Conservation (phyloP, 2,797 vertebrate genomes). For the Gouania willdenowi region DNA sequence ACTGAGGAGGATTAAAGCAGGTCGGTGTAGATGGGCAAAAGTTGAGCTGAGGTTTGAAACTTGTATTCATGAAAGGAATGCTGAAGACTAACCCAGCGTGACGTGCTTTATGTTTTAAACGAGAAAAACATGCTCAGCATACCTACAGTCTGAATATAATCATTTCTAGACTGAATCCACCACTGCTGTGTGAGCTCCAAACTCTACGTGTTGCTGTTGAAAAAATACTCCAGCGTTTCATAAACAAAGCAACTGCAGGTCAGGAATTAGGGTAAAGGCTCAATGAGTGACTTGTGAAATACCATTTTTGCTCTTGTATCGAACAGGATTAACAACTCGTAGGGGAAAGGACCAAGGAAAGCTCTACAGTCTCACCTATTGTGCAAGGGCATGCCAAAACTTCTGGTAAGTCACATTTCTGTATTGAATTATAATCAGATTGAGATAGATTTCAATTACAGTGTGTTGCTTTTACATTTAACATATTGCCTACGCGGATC, state of each 20-base stretch:
- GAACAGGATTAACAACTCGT: constrained; percentile 68
- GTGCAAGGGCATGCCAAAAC: constrained; percentile 58
- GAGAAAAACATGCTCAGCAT: background rate
- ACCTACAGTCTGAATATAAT: background rate
- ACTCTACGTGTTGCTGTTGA: constrained; percentile 28
- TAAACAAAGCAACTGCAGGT: constrained; percentile 56
- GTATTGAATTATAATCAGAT: too few species aligned
- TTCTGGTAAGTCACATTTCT: constrained; percentile 55
- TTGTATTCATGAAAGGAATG: constrained; percentile 57
- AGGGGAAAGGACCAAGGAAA: constrained; percentile 46
- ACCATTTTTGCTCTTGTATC: constrained; percentile 58
- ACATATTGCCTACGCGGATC: too few species aligned
- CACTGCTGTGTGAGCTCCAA: constrained; percentile 3
- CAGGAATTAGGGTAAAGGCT: constrained; percentile 50
- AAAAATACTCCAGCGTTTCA: constrained; percentile 51
- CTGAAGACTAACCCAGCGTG: constrained; percentile 24
- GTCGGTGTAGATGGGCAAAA: constrained; percentile 68
- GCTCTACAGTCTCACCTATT: constrained; percentile 44
- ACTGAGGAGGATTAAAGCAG: constrained; percentile 58
- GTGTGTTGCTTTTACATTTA: too few species aligned
- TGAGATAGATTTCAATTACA: too few species aligned
- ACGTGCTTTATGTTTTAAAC: background rate
- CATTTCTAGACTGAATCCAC: constrained; percentile 13
- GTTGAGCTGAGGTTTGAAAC: constrained; percentile 75
- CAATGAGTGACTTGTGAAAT: constrained; percentile 58